These are phyloP conservation scores for Platerodrilus igneus DNA, from an alignment of 2,888 invertebrate species.

Conservation along the genomic window DNA sequence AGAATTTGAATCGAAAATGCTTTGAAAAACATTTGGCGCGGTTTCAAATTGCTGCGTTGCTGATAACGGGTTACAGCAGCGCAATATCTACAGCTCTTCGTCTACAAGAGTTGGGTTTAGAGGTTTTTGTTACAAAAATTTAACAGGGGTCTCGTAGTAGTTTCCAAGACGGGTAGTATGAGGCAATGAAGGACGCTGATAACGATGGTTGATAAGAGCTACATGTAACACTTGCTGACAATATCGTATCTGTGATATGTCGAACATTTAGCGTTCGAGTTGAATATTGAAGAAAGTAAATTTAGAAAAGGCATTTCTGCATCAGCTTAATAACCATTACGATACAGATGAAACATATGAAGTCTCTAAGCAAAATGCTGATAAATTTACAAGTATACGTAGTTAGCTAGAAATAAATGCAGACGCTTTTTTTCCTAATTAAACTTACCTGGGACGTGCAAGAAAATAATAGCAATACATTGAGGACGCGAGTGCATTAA, in stretches of 20 bases:
- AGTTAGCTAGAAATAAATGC: too few species aligned
- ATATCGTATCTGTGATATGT: constrained; percentile 28
- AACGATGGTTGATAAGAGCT: constrained; percentile 27
- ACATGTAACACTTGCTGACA: constrained; percentile 31
- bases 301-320: too few species aligned
- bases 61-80: constrained; percentile 29
- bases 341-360: too few species aligned
- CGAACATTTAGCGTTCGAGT: too few species aligned
- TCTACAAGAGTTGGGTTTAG: constrained; percentile 25
- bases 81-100: constrained; percentile 31
- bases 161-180: constrained; percentile 23
- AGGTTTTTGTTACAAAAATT: constrained; percentile 36
- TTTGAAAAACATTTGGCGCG: constrained; percentile 34
- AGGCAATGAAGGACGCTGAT: constrained; percentile 30
- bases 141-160: constrained; percentile 30
- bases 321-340: too few species aligned
- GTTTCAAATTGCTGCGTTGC: constrained; percentile 35
- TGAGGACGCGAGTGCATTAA: too few species aligned
- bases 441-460: too few species aligned
- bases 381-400: too few species aligned
- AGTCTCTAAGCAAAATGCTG: too few species aligned
- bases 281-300: too few species aligned
- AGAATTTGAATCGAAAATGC: constrained; percentile 25
- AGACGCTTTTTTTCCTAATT: too few species aligned
- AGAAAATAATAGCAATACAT: too few species aligned